These are phyloP conservation scores for Cerastoderma edule DNA, from an alignment of 2,888 invertebrate genomes.

Conservation along the genomic window DNA sequence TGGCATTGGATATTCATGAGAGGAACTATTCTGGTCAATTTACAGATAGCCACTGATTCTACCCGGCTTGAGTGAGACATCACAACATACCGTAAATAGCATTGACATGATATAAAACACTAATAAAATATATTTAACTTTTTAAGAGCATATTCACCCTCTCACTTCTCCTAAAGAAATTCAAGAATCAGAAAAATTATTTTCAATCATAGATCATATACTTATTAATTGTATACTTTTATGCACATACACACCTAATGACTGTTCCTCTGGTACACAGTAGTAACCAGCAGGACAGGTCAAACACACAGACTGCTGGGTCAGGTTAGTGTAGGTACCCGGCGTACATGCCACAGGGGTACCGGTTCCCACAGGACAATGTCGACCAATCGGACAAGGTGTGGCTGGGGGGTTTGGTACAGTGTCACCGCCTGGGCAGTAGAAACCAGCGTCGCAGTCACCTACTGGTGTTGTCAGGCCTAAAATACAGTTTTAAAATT, in stretches of 20 bases:
- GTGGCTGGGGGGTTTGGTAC: slow-evolving; percentile 77
- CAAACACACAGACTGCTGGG: slow-evolving; percentile 75
- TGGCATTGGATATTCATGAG: too few species aligned
- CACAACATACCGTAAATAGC: too few species aligned
- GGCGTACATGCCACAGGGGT: slow-evolving; percentile 78
- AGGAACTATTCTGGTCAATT: too few species aligned
- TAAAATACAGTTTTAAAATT: slow-evolving; percentile 49
- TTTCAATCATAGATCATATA: too few species aligned
- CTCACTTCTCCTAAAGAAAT: too few species aligned
- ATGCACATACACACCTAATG: slow-evolving; percentile 3
- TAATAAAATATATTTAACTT: too few species aligned
- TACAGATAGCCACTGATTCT: too few species aligned
- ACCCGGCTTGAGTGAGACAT: too few species aligned
- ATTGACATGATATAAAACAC: too few species aligned
- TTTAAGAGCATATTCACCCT: too few species aligned
- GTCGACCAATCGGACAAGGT: slow-evolving; percentile 80
- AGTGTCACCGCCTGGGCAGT: slow-evolving; percentile 79
- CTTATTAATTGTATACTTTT: too few species aligned
- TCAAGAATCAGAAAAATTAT: too few species aligned
- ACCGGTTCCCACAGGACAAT: slow-evolving; percentile 78
- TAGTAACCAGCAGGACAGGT: slow-evolving; percentile 80
- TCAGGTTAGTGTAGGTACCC: slow-evolving; percentile 80
- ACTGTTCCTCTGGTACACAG: slow-evolving; percentile 80
- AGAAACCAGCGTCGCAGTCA: slow-evolving; percentile 80
- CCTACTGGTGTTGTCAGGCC: slow-evolving; percentile 75